Percentiles rank a stretch among this genome's conserved stretches.
phyloP scores from a whole-genome alignment of 2,797 vertebrate species.

The Amazona finschi region DNA sequence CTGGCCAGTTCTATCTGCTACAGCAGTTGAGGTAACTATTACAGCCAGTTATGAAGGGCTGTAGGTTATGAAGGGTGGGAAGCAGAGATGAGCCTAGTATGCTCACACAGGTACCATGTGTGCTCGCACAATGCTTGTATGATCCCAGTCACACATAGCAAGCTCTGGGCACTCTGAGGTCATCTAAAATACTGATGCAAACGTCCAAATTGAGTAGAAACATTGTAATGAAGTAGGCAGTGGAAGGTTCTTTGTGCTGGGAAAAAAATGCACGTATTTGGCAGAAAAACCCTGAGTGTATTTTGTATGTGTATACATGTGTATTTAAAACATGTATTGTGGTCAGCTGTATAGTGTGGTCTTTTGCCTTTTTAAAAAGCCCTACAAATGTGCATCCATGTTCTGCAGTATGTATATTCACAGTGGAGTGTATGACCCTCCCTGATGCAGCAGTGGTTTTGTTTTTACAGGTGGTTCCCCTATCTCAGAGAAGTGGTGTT shows the following conservation, averaged over 20 bases:
- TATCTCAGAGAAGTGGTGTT: constrained; percentile 94
- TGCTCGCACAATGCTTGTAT: not conserved
- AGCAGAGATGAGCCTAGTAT: not conserved
- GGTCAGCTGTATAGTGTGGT: not conserved
- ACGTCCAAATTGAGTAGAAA: not conserved
- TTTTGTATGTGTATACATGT: not conserved
- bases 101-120: not conserved
- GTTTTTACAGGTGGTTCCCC: constrained; percentile 89
- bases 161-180: not conserved
- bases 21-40: not conserved
- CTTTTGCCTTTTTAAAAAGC: not conserved
- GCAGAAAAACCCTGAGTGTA: not conserved
- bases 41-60: not conserved
- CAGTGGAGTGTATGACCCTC: not conserved
- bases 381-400: not conserved
- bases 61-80: not conserved
- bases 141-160: not conserved
- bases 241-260: not conserved
- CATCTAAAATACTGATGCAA: accelerated
- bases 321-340: not conserved
- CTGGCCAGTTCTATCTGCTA: not conserved
- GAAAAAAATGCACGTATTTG: not conserved
- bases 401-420: not conserved
- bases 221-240: not conserved
- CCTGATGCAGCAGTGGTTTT: not conserved